Evolutionary conservation across 1,140 invertebrate genomes (phyloP).

Genomic region (Paralvinella palmiformis): DNA sequence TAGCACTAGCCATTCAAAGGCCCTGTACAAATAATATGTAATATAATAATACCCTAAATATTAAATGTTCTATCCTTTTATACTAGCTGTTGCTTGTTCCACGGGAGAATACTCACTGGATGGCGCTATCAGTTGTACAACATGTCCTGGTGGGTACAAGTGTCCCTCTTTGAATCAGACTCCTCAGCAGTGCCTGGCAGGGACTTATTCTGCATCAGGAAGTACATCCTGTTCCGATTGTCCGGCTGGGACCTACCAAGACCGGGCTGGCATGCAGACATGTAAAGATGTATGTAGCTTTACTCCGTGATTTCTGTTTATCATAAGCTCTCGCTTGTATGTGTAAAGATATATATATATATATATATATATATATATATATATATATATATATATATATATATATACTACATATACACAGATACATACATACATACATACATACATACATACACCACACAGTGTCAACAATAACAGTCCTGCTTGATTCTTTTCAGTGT

Average conservation of each 20-base stretch:
- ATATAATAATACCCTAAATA: neutral
- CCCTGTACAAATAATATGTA: neutral
- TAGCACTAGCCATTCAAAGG: neutral
- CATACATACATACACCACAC: too few species aligned
- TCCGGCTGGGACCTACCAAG: conserved; percentile 26
- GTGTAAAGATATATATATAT: too few species aligned
- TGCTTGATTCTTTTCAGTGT: neutral
- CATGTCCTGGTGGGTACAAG: conserved; percentile 32
- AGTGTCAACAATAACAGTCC: too few species aligned
- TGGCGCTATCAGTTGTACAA: conserved; percentile 27
- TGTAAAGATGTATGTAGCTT: too few species aligned
- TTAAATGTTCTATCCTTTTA: neutral
- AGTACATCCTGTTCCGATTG: conserved; percentile 32
- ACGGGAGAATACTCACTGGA: conserved; percentile 27
- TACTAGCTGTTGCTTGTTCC: neutral
- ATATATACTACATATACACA: too few species aligned
- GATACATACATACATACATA: too few species aligned
- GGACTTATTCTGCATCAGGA: conserved; percentile 28
- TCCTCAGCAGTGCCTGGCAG: conserved; percentile 26
- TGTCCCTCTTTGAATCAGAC: conserved; percentile 22
- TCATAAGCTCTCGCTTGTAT: too few species aligned
- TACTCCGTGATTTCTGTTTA: too few species aligned
- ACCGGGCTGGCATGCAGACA: neutral
- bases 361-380: too few species aligned
- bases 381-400: too few species aligned